These are phyloP conservation scores for Germaria angustata DNA, from an alignment of 2,888 invertebrate genomes.

Conservation along the genomic window DNA sequence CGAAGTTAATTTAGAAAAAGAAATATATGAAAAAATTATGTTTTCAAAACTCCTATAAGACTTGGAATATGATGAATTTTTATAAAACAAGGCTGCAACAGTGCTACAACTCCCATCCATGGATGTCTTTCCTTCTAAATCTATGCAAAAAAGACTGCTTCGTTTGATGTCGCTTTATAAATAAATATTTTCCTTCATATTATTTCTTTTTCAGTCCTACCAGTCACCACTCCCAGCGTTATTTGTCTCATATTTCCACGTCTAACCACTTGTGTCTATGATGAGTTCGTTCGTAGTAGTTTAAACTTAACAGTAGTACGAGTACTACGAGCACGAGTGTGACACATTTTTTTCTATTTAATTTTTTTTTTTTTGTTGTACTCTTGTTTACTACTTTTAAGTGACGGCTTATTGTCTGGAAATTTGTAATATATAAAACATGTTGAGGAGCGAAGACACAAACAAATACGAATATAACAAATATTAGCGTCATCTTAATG, in stretches of 20 bases:
- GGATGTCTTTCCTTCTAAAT: background rate
- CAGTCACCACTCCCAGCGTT: slow-evolving; percentile 7
- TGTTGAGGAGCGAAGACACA: slow-evolving; percentile 10
- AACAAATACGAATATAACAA: slow-evolving; percentile 24
- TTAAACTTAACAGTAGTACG: slow-evolving; percentile 43
- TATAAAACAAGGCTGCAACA: too few relatives aligned
- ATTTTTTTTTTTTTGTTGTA: too few relatives aligned
- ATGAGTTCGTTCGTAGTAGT: slow-evolving; percentile 43
- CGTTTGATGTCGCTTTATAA: slow-evolving; percentile 16
- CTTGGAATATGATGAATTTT: too few relatives aligned
- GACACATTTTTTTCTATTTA: slow-evolving; percentile 51
- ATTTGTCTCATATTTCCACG: slow-evolving; percentile 26
- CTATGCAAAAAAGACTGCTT: background rate
- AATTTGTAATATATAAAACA: slow-evolving; percentile 51
- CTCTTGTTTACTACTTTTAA: slow-evolving; percentile 48
- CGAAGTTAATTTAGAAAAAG: too few relatives aligned
- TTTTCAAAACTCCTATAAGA: too few relatives aligned
- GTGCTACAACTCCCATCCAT: background rate
- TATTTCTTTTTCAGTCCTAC: background rate
- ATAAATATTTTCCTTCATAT: slow-evolving; percentile 29
- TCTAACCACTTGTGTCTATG: slow-evolving; percentile 13
- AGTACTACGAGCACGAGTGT: slow-evolving; percentile 25
- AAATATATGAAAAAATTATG: too few relatives aligned
- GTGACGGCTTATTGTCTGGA: slow-evolving; percentile 63
- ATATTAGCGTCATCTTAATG: slow-evolving; percentile 63